phyloP scores from a whole-genome alignment of 2,797 vertebrate species.

The Neostethus bicornis region DNA sequence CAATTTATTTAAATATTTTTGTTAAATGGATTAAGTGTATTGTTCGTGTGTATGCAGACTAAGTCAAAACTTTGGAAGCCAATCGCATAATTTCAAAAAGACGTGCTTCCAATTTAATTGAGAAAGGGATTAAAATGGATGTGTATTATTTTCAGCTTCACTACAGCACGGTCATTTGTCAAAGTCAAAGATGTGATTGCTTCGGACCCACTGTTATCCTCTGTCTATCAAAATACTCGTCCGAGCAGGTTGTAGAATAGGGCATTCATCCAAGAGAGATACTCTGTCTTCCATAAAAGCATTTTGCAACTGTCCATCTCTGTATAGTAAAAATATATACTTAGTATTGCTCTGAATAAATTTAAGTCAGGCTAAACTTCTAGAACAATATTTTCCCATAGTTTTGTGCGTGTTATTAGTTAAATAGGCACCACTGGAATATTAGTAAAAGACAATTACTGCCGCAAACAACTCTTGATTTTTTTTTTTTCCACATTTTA shows the following conservation, averaged over 20 bases:
- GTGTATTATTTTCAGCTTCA: conserved; percentile 99
- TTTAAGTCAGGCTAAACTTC: conserved; percentile 51
- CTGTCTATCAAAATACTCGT: conserved; percentile 96
- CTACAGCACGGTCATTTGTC: conserved; percentile 96
- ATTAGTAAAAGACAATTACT: no score
- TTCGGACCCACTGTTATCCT: conserved; percentile 98
- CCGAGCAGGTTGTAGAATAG: conserved; percentile 84
- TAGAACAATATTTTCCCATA: no score
- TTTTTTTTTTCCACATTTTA: no score
- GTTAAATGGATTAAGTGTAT: conserved; percentile 74
- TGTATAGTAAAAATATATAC: conserved; percentile 58
- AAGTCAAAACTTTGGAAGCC: conserved; percentile 89
- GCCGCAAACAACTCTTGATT: no score
- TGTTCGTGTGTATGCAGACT: conserved; percentile 60
- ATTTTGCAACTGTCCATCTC: conserved; percentile 78
- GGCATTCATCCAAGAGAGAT: conserved; percentile 82
- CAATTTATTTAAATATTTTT: conserved; percentile 85
- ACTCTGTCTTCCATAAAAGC: conserved; percentile 77
- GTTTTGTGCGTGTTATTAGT: no score
- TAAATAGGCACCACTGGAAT: no score
- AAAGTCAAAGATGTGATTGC: conserved; percentile 99
- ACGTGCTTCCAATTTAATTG: conserved; percentile 98
- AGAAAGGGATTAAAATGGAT: conserved; percentile 99
- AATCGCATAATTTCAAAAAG: conserved; percentile 94
- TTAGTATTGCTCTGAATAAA: conserved; percentile 57